Evolutionary conservation across 37 sponge, comb jelly and placozoan genomes (phyloP), one percentile per base, ranked within the genome.

Genomic region (Haliclona indistincta): DNA sequence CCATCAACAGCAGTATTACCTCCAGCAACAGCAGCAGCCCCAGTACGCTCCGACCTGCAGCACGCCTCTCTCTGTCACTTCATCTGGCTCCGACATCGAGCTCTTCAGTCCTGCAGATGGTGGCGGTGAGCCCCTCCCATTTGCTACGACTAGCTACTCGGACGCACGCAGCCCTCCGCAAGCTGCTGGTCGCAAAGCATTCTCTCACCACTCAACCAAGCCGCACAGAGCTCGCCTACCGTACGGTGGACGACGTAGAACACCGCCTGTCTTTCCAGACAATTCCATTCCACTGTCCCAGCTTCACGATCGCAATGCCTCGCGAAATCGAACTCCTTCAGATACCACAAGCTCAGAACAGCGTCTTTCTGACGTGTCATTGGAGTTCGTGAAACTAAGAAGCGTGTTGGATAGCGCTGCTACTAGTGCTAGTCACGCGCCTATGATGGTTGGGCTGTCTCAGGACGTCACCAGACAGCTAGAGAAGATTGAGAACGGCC

Each of bases 401-500:
- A n/a, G 13, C 15, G 15, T 47, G 51, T 47, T 10, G 10, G 15
- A 17, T 15, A 47, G 51, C 49, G 8, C 49, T 47, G 8, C 49
- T 47, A 47, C 13, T 47, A 47, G 8, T 47, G 13, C 8, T 47
- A 47, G 49, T 47, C 8, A 47, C 13, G 13, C 13, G 13, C 49
- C 49, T 13, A 13, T 47, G 49, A 47, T 13, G 13, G 49, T 47
- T 13, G 13, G 13, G 49, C 13, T 47, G 8, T 13, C 8, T 47
- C 60, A 25, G 26, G 26, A 20, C n/a, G 26, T 25, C 60, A 11
- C 60, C 11, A 6, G n/a, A 58, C 60, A 58, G 60, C n/a, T 58
- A 7, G 25, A 58, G 17, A 67, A 78, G 15, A 20, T 88, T 30
- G 89, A 88, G 73, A 72, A 73, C 69, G 71, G 78, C 52, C 78